Evolutionary conservation across 2,888 invertebrate species (phyloP), one percentile per base, ranked within the genome.

Genomic region (Oeneis ivallda): DNA sequence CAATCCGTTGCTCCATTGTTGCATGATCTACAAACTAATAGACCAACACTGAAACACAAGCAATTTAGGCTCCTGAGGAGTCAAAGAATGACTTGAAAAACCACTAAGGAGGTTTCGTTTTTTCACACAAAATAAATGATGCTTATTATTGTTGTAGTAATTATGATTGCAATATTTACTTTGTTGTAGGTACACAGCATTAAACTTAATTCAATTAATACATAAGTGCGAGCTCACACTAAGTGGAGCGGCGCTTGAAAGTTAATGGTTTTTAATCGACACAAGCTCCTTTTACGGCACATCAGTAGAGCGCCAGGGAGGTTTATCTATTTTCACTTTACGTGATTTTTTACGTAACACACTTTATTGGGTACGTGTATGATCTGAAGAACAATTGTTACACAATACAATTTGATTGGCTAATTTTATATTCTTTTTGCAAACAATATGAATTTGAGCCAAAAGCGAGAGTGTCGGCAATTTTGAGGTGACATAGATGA

Each of bases 211-310:
- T 64, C 49, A 62, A 65, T 47, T 34, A 64, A 57, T 57, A 57
- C 26, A 47, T 17, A 67, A 59, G 34, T 10, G 26, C 41, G 13
- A 37, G 58, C 19, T 50, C 17, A 17, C 2, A 65, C 62, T 69
- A 75, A 79, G 76, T 80, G 70, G 78, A 77, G 71, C 78, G 74
- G 64, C 65, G 73, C 75, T 78, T 77, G 85, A 85, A 87, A 87
- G 87, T 85, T 85, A 87, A 87, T 87, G 79, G 79, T 81, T 82
- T 82, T 84, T 86, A 87, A 87, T 87, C 81, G 84, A 76, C 74
- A 72, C 71, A 69, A 61, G 71, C 68, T 65, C 80, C 80, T 75
- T 78, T 75, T 83, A 82, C 63, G 79, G 85, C 64, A 79, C 82
- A 80, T 83, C 83, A 86, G 79, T 83, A 77, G 79, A 59, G 45